Evolutionary conservation across 2,113 vertebrate genomes (phyloP).

Genomic region (Phylloscopus trochilus): DNA sequence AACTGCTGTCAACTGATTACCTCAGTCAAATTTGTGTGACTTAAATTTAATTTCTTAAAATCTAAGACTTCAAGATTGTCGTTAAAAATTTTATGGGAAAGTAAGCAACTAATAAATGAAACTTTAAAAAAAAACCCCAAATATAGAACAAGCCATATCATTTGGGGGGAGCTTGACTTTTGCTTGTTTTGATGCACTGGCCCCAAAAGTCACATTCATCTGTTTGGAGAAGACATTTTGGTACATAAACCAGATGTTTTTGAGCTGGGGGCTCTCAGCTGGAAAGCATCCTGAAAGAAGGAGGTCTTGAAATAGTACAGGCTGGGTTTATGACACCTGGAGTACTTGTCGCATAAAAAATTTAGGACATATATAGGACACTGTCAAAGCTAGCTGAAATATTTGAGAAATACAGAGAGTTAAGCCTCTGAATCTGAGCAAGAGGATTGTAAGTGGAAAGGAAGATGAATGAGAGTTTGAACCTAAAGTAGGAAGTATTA

Average conservation of each 20-base stretch:
- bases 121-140: neutral
- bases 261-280: neutral
- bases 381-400: neutral
- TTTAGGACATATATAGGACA: accelerated
- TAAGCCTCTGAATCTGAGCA: neutral
- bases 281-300: neutral
- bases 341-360: neutral
- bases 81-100: neutral
- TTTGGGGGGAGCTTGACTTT: neutral
- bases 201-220: neutral
- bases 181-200: neutral
- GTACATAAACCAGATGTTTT: neutral
- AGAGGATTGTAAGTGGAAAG: neutral
- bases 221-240: neutral
- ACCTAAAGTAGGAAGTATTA: neutral
- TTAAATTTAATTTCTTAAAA: neutral
- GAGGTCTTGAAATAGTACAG: neutral
- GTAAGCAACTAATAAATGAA: neutral
- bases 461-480: neutral
- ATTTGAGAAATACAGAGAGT: neutral
- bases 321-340: neutral
- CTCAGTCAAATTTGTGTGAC: neutral
- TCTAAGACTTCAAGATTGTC: neutral
- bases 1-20: neutral
- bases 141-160: neutral